Percentiles rank a stretch among this genome's conserved stretches.
phyloP scores from a whole-genome alignment of 2,888 invertebrate genomes.

The Epinotia demarniana region DNA sequence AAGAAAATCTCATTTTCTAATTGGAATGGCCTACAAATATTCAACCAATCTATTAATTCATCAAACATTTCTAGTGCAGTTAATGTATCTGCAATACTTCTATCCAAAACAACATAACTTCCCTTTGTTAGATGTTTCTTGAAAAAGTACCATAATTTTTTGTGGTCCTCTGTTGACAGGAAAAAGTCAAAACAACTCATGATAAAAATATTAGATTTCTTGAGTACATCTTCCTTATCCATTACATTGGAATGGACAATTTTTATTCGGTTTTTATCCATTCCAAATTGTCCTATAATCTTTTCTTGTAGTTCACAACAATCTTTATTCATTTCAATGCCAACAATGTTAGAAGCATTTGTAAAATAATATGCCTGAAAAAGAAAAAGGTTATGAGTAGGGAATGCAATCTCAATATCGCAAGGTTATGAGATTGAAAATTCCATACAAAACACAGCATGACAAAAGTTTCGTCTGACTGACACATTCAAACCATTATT shows the following conservation, averaged over 20 bases:
- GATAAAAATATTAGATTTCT: constrained; percentile 85
- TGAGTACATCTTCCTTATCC: constrained; percentile 80
- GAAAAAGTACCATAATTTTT: constrained; percentile 85
- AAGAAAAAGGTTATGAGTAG: constrained; percentile 25
- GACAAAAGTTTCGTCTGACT: too few relatives aligned
- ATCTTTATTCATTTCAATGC: constrained; percentile 88
- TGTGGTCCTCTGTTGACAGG: constrained; percentile 83
- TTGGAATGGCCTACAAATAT: constrained; percentile 71
- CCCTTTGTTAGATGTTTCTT: constrained; percentile 82
- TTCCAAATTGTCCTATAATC: constrained; percentile 81
- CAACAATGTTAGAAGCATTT: constrained; percentile 84
- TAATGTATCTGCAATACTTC: constrained; percentile 84
- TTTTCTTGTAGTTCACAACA: constrained; percentile 86
- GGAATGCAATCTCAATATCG: background rate
- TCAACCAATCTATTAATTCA: constrained; percentile 78
- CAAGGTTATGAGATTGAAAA: too few relatives aligned
- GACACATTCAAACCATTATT: too few relatives aligned
- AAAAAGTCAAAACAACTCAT: constrained; percentile 90
- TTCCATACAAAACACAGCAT: too few relatives aligned
- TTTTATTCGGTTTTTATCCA: constrained; percentile 80
- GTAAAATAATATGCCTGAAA: constrained; percentile 86
- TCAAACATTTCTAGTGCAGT: constrained; percentile 76
- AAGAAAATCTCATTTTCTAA: constrained; percentile 76
- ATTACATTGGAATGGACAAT: constrained; percentile 85
- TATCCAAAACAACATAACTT: constrained; percentile 84